A percentile compares a stretch with the other conserved stretches of the same genome.
Evolutionary conservation across 2,888 invertebrate species (phyloP).

Genomic region (Eulithis testata): DNA sequence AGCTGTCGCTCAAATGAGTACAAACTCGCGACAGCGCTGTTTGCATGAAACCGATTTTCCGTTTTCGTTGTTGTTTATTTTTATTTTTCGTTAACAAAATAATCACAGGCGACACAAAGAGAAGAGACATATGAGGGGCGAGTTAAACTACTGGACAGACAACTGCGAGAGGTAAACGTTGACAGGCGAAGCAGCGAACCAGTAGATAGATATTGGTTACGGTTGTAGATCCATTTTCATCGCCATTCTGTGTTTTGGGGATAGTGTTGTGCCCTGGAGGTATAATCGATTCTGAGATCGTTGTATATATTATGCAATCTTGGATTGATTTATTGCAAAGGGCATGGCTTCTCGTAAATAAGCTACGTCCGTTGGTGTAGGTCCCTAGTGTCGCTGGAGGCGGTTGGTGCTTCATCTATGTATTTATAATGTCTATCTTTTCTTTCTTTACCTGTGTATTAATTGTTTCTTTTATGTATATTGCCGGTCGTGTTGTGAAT

Average conservation of each 20-base stretch:
- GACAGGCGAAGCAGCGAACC: conserved; percentile 52
- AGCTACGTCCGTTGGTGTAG: conserved; percentile 73
- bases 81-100: conserved; percentile 78
- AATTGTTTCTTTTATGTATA: conserved; percentile 68
- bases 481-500: conserved; percentile 71
- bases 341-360: conserved; percentile 49
- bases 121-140: conserved; percentile 97
- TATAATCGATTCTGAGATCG: conserved; percentile 45
- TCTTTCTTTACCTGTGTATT: conserved; percentile 69
- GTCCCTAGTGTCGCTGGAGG: conserved; percentile 67
- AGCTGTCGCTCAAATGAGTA: conserved; percentile 44
- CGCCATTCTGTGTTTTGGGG: conserved; percentile 66
- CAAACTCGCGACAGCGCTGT: conserved; percentile 45
- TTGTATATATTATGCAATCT: conserved; percentile 37
- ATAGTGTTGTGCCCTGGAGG: conserved; percentile 48
- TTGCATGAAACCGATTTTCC: conserved; percentile 65
- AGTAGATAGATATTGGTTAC: conserved; percentile 74
- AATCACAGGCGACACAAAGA: conserved; percentile 95
- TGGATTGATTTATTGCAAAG: conserved; percentile 44
- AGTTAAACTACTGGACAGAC: conserved; percentile 94
- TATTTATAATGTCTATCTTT: conserved; percentile 69
- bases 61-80: conserved; percentile 66
- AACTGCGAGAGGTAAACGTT: conserved; percentile 95
- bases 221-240: conserved; percentile 77
- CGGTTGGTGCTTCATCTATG: conserved; percentile 83